These are phyloP conservation scores for Phataginus tetradactyla DNA, from an alignment of 2,797 vertebrate genomes.

Conservation along the genomic window DNA sequence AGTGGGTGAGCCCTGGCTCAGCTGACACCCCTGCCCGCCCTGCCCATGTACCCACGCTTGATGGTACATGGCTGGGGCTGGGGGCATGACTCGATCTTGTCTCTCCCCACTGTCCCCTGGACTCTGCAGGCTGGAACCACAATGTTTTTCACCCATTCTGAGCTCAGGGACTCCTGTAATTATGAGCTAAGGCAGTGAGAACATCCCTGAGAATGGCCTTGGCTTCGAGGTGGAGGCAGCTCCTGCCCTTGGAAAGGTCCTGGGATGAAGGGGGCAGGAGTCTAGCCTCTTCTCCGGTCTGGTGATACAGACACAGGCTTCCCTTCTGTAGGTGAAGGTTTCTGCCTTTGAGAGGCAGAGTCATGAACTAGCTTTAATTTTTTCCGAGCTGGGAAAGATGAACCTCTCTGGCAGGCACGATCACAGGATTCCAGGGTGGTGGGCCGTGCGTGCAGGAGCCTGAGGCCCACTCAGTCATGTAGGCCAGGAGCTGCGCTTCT, in stretches of 20 bases:
- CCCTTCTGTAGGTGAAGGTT: background rate
- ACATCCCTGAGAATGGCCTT: background rate
- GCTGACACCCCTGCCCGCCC: rapidly evolving
- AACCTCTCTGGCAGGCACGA: background rate
- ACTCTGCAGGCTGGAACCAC: background rate
- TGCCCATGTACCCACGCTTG: no score
- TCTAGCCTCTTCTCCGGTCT: background rate
- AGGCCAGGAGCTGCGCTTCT: background rate
- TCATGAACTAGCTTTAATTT: background rate
- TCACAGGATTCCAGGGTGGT: background rate
- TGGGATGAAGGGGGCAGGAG: background rate
- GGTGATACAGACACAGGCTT: background rate
- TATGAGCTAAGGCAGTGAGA: background rate
- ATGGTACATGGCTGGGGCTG: background rate
- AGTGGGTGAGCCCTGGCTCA: background rate
- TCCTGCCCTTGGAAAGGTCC: background rate
- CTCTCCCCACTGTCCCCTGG: background rate
- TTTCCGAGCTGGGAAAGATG: background rate
- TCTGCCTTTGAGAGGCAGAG: background rate
- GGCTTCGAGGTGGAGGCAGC: background rate
- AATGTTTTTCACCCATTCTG: background rate
- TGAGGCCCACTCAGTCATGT: rapidly evolving
- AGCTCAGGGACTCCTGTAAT: background rate
- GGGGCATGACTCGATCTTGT: background rate
- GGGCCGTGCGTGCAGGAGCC: background rate